A percentile compares a stretch with the other conserved stretches of the same genome.
These are phyloP conservation scores for Notocelia uddmanniana DNA, from an alignment of 2,888 invertebrate genomes.

Conservation along the genomic window DNA sequence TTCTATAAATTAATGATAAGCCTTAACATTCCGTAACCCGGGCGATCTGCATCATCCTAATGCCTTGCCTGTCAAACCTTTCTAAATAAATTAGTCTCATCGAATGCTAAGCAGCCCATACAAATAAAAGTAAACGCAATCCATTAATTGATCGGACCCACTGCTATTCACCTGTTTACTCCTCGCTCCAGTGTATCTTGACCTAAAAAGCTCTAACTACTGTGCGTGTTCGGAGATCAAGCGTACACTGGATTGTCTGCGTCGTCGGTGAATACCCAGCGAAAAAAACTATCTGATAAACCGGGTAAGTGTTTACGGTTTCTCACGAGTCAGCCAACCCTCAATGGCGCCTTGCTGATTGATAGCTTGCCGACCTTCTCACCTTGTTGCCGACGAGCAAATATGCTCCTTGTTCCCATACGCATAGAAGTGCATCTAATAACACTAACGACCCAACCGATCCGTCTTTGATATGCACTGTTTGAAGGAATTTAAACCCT, in stretches of 20 bases:
- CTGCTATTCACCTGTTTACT: constrained; percentile 54
- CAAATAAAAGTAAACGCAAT: constrained; percentile 82
- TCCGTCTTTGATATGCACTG: constrained; percentile 53
- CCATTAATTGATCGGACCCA: constrained; percentile 84
- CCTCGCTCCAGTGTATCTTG: background rate
- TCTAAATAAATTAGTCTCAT: constrained; percentile 77
- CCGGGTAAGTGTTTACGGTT: constrained; percentile 85
- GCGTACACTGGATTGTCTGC: background rate
- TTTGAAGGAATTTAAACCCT: constrained; percentile 53
- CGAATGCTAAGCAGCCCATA: constrained; percentile 76
- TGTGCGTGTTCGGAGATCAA: background rate
- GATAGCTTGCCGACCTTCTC: constrained; percentile 80
- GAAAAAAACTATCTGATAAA: constrained; percentile 83
- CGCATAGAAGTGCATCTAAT: constrained; percentile 53
- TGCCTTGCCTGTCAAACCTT: constrained; percentile 76
- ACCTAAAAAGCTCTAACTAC: background rate
- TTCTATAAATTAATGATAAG: constrained; percentile 33
- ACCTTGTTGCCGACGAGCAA: constrained; percentile 58
- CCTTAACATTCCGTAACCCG: constrained; percentile 64
- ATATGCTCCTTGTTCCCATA: constrained; percentile 53
- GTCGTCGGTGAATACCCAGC: constrained; percentile 53
- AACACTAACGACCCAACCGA: constrained; percentile 35
- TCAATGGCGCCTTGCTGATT: constrained; percentile 86
- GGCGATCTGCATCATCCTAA: constrained; percentile 70
- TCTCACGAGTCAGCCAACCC: constrained; percentile 84